Conservation (phyloP, 1,140 invertebrate genomes). For the Oppia nitens region DNA sequence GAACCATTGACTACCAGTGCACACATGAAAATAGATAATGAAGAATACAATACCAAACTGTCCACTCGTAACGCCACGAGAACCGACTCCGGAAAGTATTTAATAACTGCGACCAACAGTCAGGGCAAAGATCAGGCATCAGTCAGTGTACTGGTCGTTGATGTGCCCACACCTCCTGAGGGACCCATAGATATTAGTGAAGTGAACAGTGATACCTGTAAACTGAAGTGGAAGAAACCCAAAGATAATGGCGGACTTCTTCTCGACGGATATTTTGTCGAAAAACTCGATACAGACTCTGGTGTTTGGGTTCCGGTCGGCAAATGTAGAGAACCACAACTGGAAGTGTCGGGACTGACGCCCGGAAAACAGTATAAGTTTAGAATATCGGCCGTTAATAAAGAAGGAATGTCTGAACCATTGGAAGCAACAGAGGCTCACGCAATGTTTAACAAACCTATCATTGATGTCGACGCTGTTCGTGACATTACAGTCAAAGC, state of each 20-base stretch:
- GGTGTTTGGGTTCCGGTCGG: conserved; percentile 81
- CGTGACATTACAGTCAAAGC: conserved; percentile 90
- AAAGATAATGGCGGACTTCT: conserved; percentile 81
- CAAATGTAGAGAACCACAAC: conserved; percentile 61
- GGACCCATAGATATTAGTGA: conserved; percentile 75
- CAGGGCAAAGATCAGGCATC: conserved; percentile 8
- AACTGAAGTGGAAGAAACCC: conserved; percentile 76
- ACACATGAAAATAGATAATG: conserved; percentile 68
- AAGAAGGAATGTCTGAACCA: conserved; percentile 88
- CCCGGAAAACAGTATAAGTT: conserved; percentile 97
- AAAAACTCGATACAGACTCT: conserved; percentile 80
- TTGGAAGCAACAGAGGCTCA: conserved; percentile 61
- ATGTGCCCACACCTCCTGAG: conserved; percentile 59
- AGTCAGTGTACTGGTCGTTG: conserved; percentile 41
- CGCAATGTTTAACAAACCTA: conserved; percentile 92
- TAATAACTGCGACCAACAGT: conserved; percentile 49
- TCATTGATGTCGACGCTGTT: conserved; percentile 74
- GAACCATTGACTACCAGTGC: conserved; percentile 46
- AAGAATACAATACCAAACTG: conserved; percentile 86
- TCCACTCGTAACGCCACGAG: conserved; percentile 80
- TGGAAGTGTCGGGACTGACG: conserved; percentile 63
- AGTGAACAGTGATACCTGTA: conserved; percentile 80
- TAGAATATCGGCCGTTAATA: conserved; percentile 91
- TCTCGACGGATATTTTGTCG: conserved; percentile 84
- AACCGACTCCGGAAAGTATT: conserved; percentile 77